Base-by-base conservation (phyloP, 2,113 vertebrate genomes). In the Jaculus jaculus region DNA sequence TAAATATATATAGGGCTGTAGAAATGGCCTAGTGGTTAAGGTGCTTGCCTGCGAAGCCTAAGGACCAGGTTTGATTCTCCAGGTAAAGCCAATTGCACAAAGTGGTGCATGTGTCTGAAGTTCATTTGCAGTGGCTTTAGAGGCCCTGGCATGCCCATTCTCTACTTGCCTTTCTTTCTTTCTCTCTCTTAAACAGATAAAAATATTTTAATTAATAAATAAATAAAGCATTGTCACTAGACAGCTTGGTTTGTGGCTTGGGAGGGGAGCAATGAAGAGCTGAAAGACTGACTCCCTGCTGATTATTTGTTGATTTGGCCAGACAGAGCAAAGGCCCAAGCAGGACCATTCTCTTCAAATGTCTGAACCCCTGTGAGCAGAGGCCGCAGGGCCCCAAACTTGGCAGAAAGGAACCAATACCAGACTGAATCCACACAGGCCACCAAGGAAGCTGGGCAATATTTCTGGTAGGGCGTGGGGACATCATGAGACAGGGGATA, bases 221-320 rank as follows among this genome's bases (percentile, higher is more conserved):
- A 47, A 47, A 47, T 47, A 98, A 98, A 98, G 96, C 96, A 98
- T 96, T 97, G 97, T 98, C 96, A 97, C 97, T 98, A 97, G 97
- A 97, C 95, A 97, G 93, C 89, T 96, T 97, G 96, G 96, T 97
- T 97, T 97, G 93, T 96, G 93, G 95, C 69, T 93, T 68, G 26
- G 32, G 86, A 73, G 16, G 5, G 34, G 65, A 30, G 0, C 66
- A 97, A 94, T 97, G 97, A 98, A 97, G 95, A 97, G 93, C 97
- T 98, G 98, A 98, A 97, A 97, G 97, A 98, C 93, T 93, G 97
- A 98, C 97, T 95, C 95, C 72, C 83, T 91, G 96, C 93, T 96
- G 95, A 97, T 97, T 98, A 97, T 93, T 97, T 97, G 98, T 95
- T 96, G 97, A 97, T 96, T 95, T 97, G 96, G 97, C 94, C 96